Conservation (phyloP, 2,113 vertebrate genomes). For the Trichomycterus rosablanca region DNA sequence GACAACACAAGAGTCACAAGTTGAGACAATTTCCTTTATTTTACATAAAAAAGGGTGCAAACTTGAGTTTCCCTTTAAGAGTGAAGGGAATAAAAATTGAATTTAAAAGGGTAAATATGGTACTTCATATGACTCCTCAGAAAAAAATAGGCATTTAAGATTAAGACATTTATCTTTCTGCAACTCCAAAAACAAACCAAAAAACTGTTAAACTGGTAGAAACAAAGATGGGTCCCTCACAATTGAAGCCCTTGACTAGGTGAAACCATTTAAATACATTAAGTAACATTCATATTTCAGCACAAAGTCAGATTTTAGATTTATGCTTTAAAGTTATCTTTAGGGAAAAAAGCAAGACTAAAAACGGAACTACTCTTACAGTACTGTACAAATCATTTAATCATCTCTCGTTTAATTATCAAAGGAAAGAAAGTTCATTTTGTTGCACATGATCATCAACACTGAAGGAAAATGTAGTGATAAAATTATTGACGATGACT, state of each 20-base stretch:
- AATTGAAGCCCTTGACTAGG: conserved; percentile 74
- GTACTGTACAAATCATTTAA: conserved; percentile 68
- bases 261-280: conserved; percentile 75
- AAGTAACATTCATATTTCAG: conserved; percentile 84
- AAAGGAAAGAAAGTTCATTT: conserved; percentile 30
- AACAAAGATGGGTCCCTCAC: conserved; percentile 63
- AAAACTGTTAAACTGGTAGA: conserved; percentile 33
- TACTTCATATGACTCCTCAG: conserved; percentile 69
- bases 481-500: conserved; percentile 65
- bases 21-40: conserved; percentile 82
- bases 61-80: conserved; percentile 74
- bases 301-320: conserved; percentile 74
- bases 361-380: conserved; percentile 66
- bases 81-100: conserved; percentile 74
- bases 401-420: conserved; percentile 57
- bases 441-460: conserved; percentile 31
- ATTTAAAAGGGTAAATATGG: conserved; percentile 73
- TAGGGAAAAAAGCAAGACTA: conserved; percentile 59
- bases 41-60: conserved; percentile 91
- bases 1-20: conserved; percentile 36
- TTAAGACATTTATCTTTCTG: conserved; percentile 69
- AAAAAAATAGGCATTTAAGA: conserved; percentile 61
- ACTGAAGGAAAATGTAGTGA: conserved; percentile 54
- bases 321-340: conserved; percentile 53
- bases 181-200: conserved; percentile 62